phyloP scores from a whole-genome alignment of 2,888 invertebrate species.

The Pemphredon lugubris region DNA sequence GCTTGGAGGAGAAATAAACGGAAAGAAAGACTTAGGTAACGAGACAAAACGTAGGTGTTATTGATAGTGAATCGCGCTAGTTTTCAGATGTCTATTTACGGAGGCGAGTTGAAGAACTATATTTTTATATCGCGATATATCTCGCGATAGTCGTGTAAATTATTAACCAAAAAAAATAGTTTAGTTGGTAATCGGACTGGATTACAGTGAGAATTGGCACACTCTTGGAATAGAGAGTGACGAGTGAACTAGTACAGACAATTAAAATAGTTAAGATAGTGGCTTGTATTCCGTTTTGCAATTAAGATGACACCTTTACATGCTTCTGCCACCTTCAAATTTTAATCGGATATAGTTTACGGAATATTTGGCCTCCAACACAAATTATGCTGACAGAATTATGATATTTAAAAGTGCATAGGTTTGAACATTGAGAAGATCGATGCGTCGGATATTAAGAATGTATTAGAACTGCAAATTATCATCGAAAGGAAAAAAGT shows the following conservation, averaged over 20 bases:
- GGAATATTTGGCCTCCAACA: too few relatives aligned
- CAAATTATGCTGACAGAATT: too few relatives aligned
- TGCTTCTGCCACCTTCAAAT: not conserved
- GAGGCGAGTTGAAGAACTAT: constrained; percentile 48
- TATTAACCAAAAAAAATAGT: constrained; percentile 32
- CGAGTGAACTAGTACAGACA: not conserved
- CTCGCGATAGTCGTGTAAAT: constrained; percentile 49
- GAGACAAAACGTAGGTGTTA: constrained; percentile 37
- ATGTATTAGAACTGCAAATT: too few relatives aligned
- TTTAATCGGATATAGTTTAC: not conserved
- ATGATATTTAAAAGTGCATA: too few relatives aligned
- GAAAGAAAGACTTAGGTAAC: constrained; percentile 11
- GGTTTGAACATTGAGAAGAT: too few relatives aligned
- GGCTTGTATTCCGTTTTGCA: not conserved
- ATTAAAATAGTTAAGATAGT: not conserved
- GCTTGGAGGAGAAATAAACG: constrained; percentile 4
- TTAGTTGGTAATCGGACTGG: constrained; percentile 45
- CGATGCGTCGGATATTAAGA: too few relatives aligned
- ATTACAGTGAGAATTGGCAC: constrained; percentile 7
- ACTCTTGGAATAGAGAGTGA: constrained; percentile 1
- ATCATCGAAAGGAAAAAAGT: too few relatives aligned
- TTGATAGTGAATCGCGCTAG: constrained; percentile 49
- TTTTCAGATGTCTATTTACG: constrained; percentile 49
- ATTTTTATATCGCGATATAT: constrained; percentile 58
- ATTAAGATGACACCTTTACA: not conserved